A percentile compares a stretch with the other conserved stretches of the same genome.
Evolutionary conservation across 2,797 vertebrate species (phyloP).

Genomic region (Enteromius unitaeniatus): DNA sequence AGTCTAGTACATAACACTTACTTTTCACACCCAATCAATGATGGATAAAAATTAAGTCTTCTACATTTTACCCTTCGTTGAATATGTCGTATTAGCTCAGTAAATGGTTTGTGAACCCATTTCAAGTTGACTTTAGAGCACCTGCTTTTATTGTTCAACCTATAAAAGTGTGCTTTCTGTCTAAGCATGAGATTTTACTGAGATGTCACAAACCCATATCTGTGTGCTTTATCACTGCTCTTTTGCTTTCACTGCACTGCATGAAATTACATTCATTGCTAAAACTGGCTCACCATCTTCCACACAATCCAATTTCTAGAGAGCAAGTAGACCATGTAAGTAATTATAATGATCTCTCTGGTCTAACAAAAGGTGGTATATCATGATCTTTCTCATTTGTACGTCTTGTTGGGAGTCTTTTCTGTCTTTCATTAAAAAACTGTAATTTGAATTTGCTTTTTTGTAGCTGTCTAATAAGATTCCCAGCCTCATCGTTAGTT

Average conservation of each 20-base stretch:
- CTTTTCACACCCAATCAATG: constrained; percentile 11
- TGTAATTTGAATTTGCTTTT: constrained; percentile 24
- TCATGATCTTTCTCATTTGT: constrained; percentile 37
- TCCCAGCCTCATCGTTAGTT: background rate
- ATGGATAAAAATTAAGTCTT: background rate
- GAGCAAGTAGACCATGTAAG: constrained; percentile 58
- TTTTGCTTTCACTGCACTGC: constrained; percentile 8
- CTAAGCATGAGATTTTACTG: constrained; percentile 11
- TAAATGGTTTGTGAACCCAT: constrained; percentile 19
- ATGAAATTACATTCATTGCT: constrained; percentile 36
- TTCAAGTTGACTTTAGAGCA: constrained; percentile 1
- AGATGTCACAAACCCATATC: constrained; percentile 19
- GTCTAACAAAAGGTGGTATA: constrained; percentile 35
- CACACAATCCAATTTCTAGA: constrained; percentile 55
- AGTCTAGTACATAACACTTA: background rate
- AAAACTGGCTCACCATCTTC: constrained; percentile 52
- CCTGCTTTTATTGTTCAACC: constrained; percentile 1
- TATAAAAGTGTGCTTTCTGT: constrained; percentile 23
- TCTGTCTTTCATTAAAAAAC: constrained; percentile 39
- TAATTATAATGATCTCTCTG: constrained; percentile 49
- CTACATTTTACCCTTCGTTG: background rate
- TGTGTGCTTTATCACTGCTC: constrained; percentile 36
- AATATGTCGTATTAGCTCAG: constrained; percentile 14
- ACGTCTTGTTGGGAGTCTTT: background rate
- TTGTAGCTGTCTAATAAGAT: constrained; percentile 11